Conservation (phyloP, 1,140 invertebrate genomes). For the Meloidogyne chitwoodi region DNA sequence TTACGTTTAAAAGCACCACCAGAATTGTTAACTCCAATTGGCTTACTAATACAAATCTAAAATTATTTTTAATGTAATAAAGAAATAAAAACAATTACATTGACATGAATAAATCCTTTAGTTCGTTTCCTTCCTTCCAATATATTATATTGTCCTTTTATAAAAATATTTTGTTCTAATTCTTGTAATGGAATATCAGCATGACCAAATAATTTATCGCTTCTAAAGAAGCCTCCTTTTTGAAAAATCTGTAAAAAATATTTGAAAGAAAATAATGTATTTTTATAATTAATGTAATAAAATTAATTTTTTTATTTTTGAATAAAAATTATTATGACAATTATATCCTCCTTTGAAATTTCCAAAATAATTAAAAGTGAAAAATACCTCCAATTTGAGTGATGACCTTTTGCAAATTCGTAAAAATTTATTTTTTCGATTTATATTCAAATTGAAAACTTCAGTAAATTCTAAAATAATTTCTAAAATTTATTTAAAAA, state of each 20-base stretch:
- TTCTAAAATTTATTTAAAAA: background rate
- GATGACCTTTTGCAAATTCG: slow-evolving; percentile 24
- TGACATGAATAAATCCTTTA: slow-evolving; percentile 21
- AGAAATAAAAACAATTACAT: slow-evolving; percentile 11
- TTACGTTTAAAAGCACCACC: slow-evolving; percentile 1
- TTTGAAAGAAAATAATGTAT: too few relatives aligned
- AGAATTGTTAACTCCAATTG: slow-evolving; percentile 22
- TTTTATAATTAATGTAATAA: too few relatives aligned
- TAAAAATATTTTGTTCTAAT: slow-evolving; percentile 29
- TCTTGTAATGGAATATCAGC: slow-evolving; percentile 29
- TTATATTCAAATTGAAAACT: slow-evolving; percentile 31
- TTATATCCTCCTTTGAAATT: too few relatives aligned
- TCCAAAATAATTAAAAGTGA: too few relatives aligned
- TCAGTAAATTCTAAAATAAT: slow-evolving; percentile 31
- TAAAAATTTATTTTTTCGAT: slow-evolving; percentile 32
- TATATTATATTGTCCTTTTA: slow-evolving; percentile 1
- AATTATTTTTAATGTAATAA: slow-evolving; percentile 12
- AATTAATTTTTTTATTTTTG: too few relatives aligned
- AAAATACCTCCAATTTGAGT: slow-evolving; percentile 30
- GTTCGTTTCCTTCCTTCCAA: slow-evolving; percentile 30
- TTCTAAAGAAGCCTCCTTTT: slow-evolving; percentile 39
- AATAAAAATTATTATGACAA: background rate
- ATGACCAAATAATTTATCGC: slow-evolving; percentile 35
- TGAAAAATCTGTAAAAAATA: slow-evolving; percentile 23
- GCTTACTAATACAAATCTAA: slow-evolving; percentile 29